Percentiles rank a stretch among this genome's conserved stretches.
Conservation (phyloP, 2,888 invertebrate species). For the Gerosis bhagava region DNA sequence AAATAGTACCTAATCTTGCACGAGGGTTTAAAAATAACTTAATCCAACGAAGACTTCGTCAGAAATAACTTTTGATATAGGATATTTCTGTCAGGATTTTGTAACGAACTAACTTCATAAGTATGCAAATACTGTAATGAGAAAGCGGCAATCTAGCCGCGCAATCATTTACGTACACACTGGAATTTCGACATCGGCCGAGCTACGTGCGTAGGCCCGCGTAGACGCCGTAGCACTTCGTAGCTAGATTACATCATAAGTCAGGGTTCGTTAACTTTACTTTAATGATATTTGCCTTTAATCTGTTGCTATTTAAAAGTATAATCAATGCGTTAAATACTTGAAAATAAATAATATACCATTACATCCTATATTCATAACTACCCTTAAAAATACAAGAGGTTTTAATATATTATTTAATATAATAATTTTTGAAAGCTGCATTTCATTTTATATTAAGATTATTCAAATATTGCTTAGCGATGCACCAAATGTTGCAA, state of each 20-base stretch:
- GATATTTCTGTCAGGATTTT: slow-evolving; percentile 4
- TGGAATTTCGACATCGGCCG: slow-evolving; percentile 44
- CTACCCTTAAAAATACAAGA: too few relatives aligned
- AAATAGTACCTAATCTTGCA: too few relatives aligned
- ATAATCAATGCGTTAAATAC: too few relatives aligned
- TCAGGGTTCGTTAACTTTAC: slow-evolving; percentile 14
- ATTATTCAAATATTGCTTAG: too few relatives aligned
- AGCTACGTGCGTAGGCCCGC: slow-evolving; percentile 53
- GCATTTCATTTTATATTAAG: too few relatives aligned
- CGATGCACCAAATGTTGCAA: too few relatives aligned
- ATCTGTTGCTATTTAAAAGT: not conserved
- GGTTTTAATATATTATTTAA: not conserved
- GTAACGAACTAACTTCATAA: slow-evolving; percentile 11
- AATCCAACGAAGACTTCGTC: too few relatives aligned
- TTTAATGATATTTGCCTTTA: not conserved
- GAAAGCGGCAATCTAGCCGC: slow-evolving; percentile 36
- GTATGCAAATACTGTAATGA: slow-evolving; percentile 29
- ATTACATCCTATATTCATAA: too few relatives aligned
- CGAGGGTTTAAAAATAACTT: too few relatives aligned
- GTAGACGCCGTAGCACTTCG: slow-evolving; percentile 43
- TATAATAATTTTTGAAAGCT: too few relatives aligned
- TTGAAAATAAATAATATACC: too few relatives aligned
- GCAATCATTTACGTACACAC: slow-evolving; percentile 46
- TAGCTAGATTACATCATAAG: slow-evolving; percentile 33
- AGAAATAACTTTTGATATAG: too few relatives aligned